Conservation (phyloP, 2,113 vertebrate species). For the Alosa alosa region DNA sequence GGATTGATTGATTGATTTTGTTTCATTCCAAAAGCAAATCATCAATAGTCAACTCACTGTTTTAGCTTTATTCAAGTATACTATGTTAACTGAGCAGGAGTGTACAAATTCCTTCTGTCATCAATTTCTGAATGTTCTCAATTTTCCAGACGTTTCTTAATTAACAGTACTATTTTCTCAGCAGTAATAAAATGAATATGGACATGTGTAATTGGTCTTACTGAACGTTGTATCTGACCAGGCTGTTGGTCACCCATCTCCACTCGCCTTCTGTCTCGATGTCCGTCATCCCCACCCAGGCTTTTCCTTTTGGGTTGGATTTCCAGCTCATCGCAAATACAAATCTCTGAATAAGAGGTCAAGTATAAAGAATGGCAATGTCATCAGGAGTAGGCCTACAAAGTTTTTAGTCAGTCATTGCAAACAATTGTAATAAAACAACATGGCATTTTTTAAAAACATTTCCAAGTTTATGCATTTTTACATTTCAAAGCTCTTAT, state of each 20-base stretch:
- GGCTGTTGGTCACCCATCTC: slow-evolving; percentile 51
- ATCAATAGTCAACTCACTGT: not conserved
- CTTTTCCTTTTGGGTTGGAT: not conserved
- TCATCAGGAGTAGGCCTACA: too few relatives aligned
- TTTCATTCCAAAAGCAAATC: not conserved
- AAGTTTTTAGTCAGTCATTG: not conserved
- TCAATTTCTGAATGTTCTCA: too few relatives aligned
- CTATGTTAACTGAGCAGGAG: too few relatives aligned
- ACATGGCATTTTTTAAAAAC: too few relatives aligned
- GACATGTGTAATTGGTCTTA: slow-evolving; percentile 27
- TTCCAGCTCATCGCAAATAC: slow-evolving; percentile 20
- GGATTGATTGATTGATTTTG: too few relatives aligned
- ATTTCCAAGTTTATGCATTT: too few relatives aligned
- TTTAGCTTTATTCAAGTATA: not conserved
- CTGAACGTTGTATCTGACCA: slow-evolving; percentile 33
- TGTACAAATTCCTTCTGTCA: too few relatives aligned
- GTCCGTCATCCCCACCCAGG: slow-evolving; percentile 53
- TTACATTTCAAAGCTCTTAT: too few relatives aligned
- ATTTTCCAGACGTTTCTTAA: too few relatives aligned
- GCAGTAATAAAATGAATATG: not conserved
- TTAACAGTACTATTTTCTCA: not conserved
- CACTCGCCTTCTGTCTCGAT: slow-evolving; percentile 41
- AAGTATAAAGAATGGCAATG: too few relatives aligned
- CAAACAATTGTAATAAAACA: too few relatives aligned
- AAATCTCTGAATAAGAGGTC: slow-evolving; percentile 32